Evolutionary conservation across 1,140 invertebrate genomes (phyloP).

Genomic region (Drosophila tristis): DNA sequence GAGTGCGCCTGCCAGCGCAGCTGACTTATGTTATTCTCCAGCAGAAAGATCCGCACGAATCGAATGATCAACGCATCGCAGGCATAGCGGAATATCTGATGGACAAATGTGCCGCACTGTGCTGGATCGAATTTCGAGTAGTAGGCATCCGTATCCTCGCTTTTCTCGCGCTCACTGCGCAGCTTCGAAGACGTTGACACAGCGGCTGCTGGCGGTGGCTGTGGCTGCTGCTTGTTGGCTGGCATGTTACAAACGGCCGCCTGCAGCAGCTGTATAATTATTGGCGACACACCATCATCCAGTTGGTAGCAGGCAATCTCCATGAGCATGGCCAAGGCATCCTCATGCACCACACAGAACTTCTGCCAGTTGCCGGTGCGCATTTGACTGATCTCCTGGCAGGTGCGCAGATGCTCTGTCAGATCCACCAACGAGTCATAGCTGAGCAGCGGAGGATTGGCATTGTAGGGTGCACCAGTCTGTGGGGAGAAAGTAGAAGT

Average conservation of each 20-base stretch:
- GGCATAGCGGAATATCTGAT: conserved; percentile 90
- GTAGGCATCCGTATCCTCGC: conserved; percentile 87
- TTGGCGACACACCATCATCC: conserved; percentile 97
- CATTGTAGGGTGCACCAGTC: conserved; percentile 82
- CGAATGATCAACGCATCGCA: conserved; percentile 88
- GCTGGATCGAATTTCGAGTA: conserved; percentile 89
- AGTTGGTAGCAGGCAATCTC: conserved; percentile 90
- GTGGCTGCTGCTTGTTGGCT: conserved; percentile 45
- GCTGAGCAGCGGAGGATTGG: conserved; percentile 86
- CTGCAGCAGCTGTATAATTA: conserved; percentile 95
- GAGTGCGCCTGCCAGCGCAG: conserved; percentile 98
- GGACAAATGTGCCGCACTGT: conserved; percentile 88
- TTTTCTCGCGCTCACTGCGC: conserved; percentile 88
- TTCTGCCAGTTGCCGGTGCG: conserved; percentile 98
- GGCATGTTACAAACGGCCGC: conserved; percentile 90
- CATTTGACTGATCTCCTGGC: conserved; percentile 95
- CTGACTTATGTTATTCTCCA: conserved; percentile 96
- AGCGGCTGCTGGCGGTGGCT: conserved; percentile 29
- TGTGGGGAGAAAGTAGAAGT: conserved; percentile 8
- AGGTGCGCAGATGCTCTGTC: conserved; percentile 97
- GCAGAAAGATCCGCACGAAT: conserved; percentile 95
- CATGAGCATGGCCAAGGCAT: conserved; percentile 92
- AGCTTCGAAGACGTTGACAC: conserved; percentile 69
- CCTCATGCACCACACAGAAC: conserved; percentile 92
- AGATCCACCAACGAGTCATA: conserved; percentile 96